These are phyloP conservation scores for Megamerina dolium DNA, from an alignment of 2,888 invertebrate genomes.

Conservation along the genomic window DNA sequence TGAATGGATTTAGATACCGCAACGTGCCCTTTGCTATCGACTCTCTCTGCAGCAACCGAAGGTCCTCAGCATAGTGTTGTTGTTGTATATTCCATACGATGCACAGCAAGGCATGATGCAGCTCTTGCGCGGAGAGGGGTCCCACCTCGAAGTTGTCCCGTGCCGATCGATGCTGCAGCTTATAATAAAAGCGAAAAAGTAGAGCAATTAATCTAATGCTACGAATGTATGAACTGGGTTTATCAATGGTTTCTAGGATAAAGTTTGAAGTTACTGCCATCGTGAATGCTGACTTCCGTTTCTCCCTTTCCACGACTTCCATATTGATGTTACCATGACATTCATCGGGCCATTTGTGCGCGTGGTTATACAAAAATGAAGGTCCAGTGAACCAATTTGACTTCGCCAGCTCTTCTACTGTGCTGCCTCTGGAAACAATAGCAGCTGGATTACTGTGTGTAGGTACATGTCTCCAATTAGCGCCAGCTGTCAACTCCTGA, in stretches of 20 bases:
- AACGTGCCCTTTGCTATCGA: not conserved
- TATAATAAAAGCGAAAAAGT: constrained; percentile 7
- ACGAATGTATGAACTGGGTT: not conserved
- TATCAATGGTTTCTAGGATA: constrained; percentile 2
- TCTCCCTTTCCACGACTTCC: constrained; percentile 1
- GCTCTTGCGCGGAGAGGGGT: not conserved
- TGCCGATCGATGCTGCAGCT: not conserved
- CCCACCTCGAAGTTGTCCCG: not conserved
- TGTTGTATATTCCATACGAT: constrained; percentile 9
- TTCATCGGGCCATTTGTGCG: constrained; percentile 5
- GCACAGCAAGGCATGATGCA: not conserved
- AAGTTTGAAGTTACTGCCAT: not conserved
- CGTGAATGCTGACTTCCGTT: constrained; percentile 6
- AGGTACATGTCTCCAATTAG: constrained; percentile 17
- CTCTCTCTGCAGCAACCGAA: not conserved
- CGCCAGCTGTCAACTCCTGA: constrained; percentile 9
- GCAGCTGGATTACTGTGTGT: constrained; percentile 16
- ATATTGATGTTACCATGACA: constrained; percentile 1
- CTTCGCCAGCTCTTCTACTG: constrained; percentile 8
- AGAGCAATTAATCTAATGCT: constrained; percentile 3
- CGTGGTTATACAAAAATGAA: constrained; percentile 5
- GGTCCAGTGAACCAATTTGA: constrained; percentile 16
- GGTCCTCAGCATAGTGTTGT: constrained; percentile 7
- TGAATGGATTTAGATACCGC: constrained; percentile 13
- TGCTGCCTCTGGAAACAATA: constrained; percentile 14